Percentiles rank a stretch among this genome's conserved stretches.
Evolutionary conservation across 92 coral and sea anemone species (phyloP).

Genomic region (Porites lobata): DNA sequence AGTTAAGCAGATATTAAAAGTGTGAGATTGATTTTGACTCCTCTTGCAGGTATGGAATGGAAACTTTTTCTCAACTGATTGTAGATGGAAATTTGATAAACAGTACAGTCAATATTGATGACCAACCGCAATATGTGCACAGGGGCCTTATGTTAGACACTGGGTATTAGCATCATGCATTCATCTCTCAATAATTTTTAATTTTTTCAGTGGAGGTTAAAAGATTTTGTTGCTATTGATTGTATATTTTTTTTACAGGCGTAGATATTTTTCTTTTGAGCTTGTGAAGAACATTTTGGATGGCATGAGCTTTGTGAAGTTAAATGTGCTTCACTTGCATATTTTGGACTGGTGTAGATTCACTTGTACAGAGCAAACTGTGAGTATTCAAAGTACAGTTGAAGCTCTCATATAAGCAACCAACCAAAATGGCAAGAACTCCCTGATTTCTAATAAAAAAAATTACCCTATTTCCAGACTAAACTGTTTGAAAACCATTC

Average conservation of each 20-base stretch:
- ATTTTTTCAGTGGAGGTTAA: too few species aligned
- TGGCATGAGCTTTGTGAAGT: slow-evolving; percentile 87
- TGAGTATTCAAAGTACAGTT: too few species aligned
- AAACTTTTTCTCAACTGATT: slow-evolving; percentile 79
- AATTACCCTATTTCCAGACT: too few species aligned
- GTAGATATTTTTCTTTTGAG: slow-evolving; percentile 80
- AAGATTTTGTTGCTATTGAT: too few species aligned
- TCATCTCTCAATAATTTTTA: neutral
- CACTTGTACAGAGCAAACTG: too few species aligned
- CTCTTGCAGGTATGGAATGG: slow-evolving; percentile 73
- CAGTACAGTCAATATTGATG: slow-evolving; percentile 54
- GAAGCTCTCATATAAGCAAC: too few species aligned
- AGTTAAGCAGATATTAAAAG: neutral
- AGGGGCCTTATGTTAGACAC: slow-evolving; percentile 88
- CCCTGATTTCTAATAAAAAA: too few species aligned
- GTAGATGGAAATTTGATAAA: slow-evolving; percentile 65
- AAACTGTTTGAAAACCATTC: too few species aligned
- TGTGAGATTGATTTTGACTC: neutral
- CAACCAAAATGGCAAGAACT: too few species aligned
- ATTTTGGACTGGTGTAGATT: too few species aligned
- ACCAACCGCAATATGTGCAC: slow-evolving; percentile 67
- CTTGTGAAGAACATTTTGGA: slow-evolving; percentile 80
- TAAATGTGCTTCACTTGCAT: slow-evolving; percentile 85
- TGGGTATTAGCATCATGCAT: slow-evolving; percentile 59
- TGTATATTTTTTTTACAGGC: slow-evolving; percentile 39